Conservation (phyloP, 2,888 invertebrate species). For the Syritta pipiens region DNA sequence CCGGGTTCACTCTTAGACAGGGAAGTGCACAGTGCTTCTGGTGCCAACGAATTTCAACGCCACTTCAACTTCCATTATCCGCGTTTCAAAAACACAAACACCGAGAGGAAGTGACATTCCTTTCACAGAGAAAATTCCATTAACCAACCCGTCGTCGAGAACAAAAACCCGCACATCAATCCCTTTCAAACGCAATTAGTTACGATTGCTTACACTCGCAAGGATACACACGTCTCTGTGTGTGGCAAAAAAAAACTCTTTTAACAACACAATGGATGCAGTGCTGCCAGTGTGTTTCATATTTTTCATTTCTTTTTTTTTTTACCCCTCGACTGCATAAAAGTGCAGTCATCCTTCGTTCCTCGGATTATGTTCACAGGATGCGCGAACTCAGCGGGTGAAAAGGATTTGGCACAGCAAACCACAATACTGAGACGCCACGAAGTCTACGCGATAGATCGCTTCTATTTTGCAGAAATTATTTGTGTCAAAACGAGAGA, state of each 20-base stretch:
- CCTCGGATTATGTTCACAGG: slow-evolving; percentile 30
- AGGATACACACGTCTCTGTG: slow-evolving; percentile 9
- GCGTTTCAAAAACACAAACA: too few species aligned
- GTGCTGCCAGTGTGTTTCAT: too few species aligned
- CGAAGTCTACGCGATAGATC: slow-evolving; percentile 46
- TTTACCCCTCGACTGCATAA: slow-evolving; percentile 9
- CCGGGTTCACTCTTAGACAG: too few species aligned
- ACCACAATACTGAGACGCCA: slow-evolving; percentile 58
- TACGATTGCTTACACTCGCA: slow-evolving; percentile 43
- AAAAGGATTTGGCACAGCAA: slow-evolving; percentile 51
- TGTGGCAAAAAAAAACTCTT: too few species aligned
- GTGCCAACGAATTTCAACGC: too few species aligned
- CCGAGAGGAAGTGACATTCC: too few species aligned
- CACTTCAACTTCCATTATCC: too few species aligned
- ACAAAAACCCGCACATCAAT: slow-evolving; percentile 43
- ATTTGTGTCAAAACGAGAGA: slow-evolving; percentile 63
- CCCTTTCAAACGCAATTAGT: slow-evolving; percentile 64
- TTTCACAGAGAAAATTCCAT: slow-evolving; percentile 49
- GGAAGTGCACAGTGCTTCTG: too few species aligned
- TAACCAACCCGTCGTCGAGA: slow-evolving; percentile 22
- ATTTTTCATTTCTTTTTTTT: slow-evolving; percentile 5
- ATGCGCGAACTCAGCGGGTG: slow-evolving; percentile 19
- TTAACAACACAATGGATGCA: too few species aligned
- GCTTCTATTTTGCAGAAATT: slow-evolving; percentile 13
- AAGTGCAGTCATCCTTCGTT: slow-evolving; percentile 27